Percentiles rank a stretch among this genome's conserved stretches.
These are phyloP conservation scores for Brotogeris chrysoptera DNA, from an alignment of 2,797 vertebrate species.

Conservation along the genomic window DNA sequence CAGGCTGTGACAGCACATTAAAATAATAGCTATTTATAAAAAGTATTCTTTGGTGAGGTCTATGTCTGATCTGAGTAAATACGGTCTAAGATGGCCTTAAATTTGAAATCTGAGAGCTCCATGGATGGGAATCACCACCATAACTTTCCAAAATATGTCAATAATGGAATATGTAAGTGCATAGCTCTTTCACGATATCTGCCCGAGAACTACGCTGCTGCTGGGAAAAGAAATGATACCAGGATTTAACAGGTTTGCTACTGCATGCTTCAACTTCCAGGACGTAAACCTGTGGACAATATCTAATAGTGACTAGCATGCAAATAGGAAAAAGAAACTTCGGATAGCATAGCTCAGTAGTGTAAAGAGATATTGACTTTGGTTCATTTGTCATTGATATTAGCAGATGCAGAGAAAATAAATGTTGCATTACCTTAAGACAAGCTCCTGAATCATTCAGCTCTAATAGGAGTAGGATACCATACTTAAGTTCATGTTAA, in stretches of 20 bases:
- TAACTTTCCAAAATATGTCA: not conserved
- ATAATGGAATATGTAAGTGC: rapidly evolving
- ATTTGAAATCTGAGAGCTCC: not conserved
- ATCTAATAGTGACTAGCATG: not conserved
- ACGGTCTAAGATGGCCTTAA: not conserved
- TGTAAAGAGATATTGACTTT: not conserved
- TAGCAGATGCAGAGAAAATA: not conserved
- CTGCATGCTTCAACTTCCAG: not conserved
- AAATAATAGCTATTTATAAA: not conserved
- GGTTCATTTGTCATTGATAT: not conserved
- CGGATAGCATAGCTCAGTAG: not conserved
- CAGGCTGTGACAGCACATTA: not conserved
- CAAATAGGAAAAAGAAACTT: not conserved
- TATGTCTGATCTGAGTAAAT: not conserved
- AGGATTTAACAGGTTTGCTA: not conserved
- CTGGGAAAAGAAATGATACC: not conserved
- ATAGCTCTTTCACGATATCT: not conserved
- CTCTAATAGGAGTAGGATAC: not conserved
- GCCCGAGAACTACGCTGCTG: not conserved
- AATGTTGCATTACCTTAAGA: not conserved
- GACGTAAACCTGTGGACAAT: not conserved
- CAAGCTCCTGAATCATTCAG: not conserved
- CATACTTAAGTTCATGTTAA: not conserved
- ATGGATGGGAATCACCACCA: not conserved
- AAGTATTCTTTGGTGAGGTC: not conserved